phyloP scores from a whole-genome alignment of 2,113 vertebrate genomes.

The Trematocara unimaculatum region DNA sequence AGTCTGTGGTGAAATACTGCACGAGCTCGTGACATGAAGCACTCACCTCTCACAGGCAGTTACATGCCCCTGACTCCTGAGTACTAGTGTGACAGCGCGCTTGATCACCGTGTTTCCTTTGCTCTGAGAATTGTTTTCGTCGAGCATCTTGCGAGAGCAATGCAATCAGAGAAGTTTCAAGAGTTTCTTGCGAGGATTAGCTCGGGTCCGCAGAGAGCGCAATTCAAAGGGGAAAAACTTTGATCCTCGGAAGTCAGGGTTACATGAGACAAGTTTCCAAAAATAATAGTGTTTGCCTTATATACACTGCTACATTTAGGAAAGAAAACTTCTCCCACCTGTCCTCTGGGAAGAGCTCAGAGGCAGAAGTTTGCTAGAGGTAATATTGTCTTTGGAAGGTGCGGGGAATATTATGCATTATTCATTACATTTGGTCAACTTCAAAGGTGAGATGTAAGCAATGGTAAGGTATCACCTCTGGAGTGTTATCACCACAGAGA shows the following conservation, averaged over 20 bases:
- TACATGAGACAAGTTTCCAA: constrained; percentile 27
- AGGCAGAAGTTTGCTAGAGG: constrained; percentile 52
- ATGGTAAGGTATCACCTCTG: constrained; percentile 10
- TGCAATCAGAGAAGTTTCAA: constrained; percentile 42
- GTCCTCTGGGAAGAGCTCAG: constrained; percentile 29
- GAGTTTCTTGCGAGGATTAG: constrained; percentile 29
- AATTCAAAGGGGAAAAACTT: constrained; percentile 30
- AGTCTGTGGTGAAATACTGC: background rate
- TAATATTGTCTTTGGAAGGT: constrained; percentile 51
- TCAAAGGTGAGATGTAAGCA: constrained; percentile 41
- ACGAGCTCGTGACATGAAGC: background rate
- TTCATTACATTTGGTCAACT: constrained; percentile 61
- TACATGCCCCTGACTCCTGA: background rate
- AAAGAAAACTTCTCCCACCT: constrained; percentile 23
- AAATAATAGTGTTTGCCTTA: constrained; percentile 44
- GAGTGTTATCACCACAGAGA: constrained; percentile 13
- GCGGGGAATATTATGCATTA: constrained; percentile 43
- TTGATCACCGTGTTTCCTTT: constrained; percentile 25
- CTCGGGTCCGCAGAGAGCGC: background rate
- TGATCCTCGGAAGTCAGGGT: constrained; percentile 24
- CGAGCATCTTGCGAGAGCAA: constrained; percentile 8
- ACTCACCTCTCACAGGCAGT: background rate
- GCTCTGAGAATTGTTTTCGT: constrained; percentile 16
- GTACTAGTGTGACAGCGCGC: background rate
- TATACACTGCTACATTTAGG: constrained; percentile 2